These are phyloP conservation scores for Cephalopterus ornatus DNA, from an alignment of 2,113 vertebrate genomes.

Conservation along the genomic window DNA sequence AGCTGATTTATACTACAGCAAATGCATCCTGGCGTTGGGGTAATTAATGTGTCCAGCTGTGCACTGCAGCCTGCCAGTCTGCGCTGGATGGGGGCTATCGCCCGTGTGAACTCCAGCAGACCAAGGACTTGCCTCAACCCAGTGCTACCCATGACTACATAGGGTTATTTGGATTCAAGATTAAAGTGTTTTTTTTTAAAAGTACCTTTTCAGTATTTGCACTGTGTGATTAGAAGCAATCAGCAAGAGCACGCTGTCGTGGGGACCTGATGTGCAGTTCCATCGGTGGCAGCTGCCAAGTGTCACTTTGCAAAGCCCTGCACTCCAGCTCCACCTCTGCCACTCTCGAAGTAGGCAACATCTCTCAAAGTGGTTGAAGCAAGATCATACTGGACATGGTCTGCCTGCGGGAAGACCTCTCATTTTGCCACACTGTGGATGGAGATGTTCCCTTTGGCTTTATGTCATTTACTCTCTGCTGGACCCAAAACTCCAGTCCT, in stretches of 20 bases:
- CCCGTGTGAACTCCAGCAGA: background rate
- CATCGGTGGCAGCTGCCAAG: background rate
- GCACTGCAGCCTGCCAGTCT: background rate
- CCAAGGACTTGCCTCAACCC: background rate
- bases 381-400: background rate
- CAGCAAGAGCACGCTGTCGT: background rate
- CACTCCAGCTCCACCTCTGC: background rate
- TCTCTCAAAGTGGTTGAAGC: background rate
- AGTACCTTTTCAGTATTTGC: background rate
- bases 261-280: background rate
- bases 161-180: background rate
- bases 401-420: background rate
- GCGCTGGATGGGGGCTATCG: fast-evolving
- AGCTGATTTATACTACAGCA: background rate
- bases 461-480: background rate
- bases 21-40: background rate
- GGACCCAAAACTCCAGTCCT: background rate
- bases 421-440: background rate
- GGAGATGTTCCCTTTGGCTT: background rate
- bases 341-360: background rate
- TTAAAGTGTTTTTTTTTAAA: background rate
- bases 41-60: background rate
- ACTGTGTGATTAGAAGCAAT: background rate
- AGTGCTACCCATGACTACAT: background rate
- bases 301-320: background rate